Percentiles rank a stretch among this genome's conserved stretches.
phyloP scores from a whole-genome alignment of 2,113 vertebrate genomes.

The Mixornis gularis region DNA sequence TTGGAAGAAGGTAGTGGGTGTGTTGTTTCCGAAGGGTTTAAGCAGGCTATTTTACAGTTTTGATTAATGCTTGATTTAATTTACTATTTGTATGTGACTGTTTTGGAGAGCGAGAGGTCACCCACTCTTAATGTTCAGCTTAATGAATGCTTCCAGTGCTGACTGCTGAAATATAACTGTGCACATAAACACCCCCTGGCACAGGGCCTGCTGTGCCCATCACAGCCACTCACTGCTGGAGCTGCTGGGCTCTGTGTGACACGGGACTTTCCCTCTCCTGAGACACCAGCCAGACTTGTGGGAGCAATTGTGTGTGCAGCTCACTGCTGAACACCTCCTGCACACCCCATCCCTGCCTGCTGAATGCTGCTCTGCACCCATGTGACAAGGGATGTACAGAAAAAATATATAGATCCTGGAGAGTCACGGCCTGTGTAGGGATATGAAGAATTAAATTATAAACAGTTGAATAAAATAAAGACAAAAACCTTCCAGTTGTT shows the following conservation, averaged over 20 bases:
- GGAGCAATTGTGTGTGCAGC: not conserved
- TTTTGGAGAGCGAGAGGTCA: not conserved
- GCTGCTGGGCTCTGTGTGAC: not conserved
- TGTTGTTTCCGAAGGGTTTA: not conserved
- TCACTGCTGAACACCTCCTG: not conserved
- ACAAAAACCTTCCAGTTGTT: not conserved
- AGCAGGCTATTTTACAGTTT: slow-evolving; percentile 29
- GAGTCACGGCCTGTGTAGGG: not conserved
- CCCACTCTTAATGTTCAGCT: not conserved
- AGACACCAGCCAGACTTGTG: not conserved
- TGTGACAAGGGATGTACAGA: accelerated
- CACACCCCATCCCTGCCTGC: not conserved
- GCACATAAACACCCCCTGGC: not conserved
- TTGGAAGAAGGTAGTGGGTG: not conserved
- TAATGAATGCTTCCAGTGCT: not conserved
- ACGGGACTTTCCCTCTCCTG: not conserved
- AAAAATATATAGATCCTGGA: not conserved
- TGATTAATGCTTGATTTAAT: slow-evolving; percentile 44
- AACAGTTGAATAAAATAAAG: not conserved
- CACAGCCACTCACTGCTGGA: not conserved
- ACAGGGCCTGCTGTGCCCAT: not conserved
- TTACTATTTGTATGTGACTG: slow-evolving; percentile 3
- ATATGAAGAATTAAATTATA: not conserved
- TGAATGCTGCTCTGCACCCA: not conserved
- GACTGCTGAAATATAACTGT: not conserved